Percentiles rank a stretch among this genome's conserved stretches.
Evolutionary conservation across 2,888 invertebrate genomes (phyloP).

Genomic region (Ischnura elegans): DNA sequence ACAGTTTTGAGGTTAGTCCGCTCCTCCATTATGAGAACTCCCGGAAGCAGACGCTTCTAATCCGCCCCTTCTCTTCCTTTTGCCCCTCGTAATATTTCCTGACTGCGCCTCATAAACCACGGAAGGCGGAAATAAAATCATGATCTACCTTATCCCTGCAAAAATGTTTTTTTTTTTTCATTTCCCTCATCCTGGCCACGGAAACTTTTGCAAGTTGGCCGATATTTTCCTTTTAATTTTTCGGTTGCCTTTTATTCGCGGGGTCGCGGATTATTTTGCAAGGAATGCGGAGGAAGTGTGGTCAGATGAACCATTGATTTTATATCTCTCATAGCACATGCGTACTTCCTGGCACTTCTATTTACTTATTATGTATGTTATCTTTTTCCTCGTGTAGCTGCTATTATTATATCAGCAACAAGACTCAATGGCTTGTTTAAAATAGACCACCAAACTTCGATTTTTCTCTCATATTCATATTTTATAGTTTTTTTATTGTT

Average conservation of each 20-base stretch:
- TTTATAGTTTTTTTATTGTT: no score
- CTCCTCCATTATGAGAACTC: background rate
- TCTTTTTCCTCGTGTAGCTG: no score
- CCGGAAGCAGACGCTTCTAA: background rate
- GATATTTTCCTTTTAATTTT: background rate
- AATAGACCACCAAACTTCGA: no score
- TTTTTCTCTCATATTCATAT: no score
- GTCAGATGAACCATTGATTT: background rate
- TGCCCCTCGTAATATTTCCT: background rate
- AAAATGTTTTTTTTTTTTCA: background rate
- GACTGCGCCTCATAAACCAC: background rate
- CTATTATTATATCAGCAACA: no score
- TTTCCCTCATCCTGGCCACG: background rate
- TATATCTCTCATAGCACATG: no score
- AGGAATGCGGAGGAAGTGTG: background rate
- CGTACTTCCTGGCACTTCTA: background rate
- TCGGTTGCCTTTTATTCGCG: background rate
- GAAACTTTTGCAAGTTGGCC: background rate
- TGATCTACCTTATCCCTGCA: background rate
- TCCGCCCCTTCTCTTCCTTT: background rate
- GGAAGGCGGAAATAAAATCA: background rate
- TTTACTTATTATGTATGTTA: no score
- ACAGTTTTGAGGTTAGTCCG: background rate
- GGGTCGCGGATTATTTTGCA: background rate
- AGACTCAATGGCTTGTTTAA: no score